Conservation (phyloP, 2,888 invertebrate species). For the Heliconius charithonia region DNA sequence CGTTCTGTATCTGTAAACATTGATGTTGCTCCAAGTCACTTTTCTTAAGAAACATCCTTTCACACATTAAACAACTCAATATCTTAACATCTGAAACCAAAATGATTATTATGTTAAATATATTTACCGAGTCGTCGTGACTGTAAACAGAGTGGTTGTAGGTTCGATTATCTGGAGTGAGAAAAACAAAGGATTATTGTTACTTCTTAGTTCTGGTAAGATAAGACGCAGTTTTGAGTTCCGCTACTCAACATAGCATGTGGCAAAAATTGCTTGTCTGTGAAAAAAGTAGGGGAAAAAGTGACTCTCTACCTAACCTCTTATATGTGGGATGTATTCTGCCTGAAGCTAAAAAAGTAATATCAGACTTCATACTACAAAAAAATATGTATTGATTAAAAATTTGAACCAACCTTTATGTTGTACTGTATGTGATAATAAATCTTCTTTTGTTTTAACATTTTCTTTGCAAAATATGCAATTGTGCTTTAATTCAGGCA, state of each 20-base stretch:
- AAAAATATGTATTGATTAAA: neutral
- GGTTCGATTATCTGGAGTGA: neutral
- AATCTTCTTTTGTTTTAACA: conserved; percentile 67
- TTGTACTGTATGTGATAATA: conserved; percentile 60
- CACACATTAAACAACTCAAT: conserved; percentile 66
- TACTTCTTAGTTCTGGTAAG: neutral
- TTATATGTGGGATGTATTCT: too few relatives aligned
- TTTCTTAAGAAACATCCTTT: conserved; percentile 68
- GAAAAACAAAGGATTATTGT: neutral
- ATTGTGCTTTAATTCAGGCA: conserved; percentile 57
- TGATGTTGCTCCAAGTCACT: conserved; percentile 61
- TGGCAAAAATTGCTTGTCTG: neutral
- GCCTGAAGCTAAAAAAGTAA: too few relatives aligned
- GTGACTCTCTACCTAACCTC: neutral
- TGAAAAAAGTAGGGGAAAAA: too few relatives aligned
- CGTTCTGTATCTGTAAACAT: conserved; percentile 53
- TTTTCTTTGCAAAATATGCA: conserved; percentile 69
- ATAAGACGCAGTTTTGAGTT: neutral
- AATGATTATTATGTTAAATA: neutral
- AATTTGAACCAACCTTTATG: conserved; percentile 64
- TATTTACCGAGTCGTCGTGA: too few relatives aligned
- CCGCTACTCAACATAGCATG: neutral
- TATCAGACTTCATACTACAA: too few relatives aligned
- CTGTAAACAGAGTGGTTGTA: neutral
- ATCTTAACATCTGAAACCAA: conserved; percentile 65